Base-by-base conservation (phyloP, 2,113 vertebrate genomes). In the Bufo gargarizans region DNA sequence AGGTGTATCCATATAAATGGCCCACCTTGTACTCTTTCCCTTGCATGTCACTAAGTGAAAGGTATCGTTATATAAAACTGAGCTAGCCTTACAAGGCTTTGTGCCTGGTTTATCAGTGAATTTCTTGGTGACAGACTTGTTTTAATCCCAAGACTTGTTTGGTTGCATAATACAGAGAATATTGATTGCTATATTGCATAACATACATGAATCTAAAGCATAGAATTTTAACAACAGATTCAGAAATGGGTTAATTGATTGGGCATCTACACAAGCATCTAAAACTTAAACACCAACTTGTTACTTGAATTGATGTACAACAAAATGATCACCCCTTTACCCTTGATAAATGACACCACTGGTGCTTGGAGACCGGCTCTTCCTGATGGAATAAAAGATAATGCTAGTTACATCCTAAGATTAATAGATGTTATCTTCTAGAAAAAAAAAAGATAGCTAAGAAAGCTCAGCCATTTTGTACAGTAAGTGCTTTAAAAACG, bases 261-360 rank as follows among this genome's bases (percentile, higher is more conserved):
- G 43, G 19, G 33, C 50, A 65, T 63, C 33, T 71, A 53, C 58
- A 84, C 81, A 45, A 84, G n/a, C 45, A 43, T 47, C 76, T 22
- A 11, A 33, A 58, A 58, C 67, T 55, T 14, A 53, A 78, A 56
- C 16, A 13, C 22, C 72, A 69, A 63, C 81, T 84, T 88, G 71
- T 88, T 84, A 84, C 59, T 47, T 77, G 63, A 84, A 88, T 77
- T 88, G 71, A 84, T 88, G 71, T 58, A 88, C 58, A 88, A 77
- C 81, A 77, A 47, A 65, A 65, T 84, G 16, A 88, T 88, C 87
- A 33, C 33, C 80, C 72, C 72, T 88, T 88, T 88, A 88, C 58
- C 79, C 87, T 88, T 88, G 87, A 88, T 88, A 78, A 84, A 88
- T 77, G 55, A 84, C 71, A 77, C 2, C 22, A 16, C 20, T 45